Evolutionary conservation across 1,140 invertebrate genomes (phyloP).

Genomic region (Euwallacea fornicatus): DNA sequence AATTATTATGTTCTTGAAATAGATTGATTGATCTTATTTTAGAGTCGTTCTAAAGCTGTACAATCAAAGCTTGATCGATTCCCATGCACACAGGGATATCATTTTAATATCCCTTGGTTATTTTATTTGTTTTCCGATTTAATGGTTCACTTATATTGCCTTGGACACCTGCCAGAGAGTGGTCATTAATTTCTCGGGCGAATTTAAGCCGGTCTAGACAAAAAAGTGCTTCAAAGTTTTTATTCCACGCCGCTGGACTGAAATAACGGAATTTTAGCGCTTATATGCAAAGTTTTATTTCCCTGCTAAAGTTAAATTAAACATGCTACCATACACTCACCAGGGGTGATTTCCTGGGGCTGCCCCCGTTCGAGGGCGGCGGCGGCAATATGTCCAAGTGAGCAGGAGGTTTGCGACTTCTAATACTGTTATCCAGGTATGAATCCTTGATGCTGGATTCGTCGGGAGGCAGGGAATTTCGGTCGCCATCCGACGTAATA

Average conservation of each 20-base stretch:
- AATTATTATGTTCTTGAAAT: not conserved
- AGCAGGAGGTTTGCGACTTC: conserved; percentile 55
- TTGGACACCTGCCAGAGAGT: conserved; percentile 4
- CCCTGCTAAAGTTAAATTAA: no score
- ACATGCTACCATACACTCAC: conserved; percentile 55
- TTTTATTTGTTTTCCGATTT: conserved; percentile 9
- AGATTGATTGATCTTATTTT: conserved; percentile 2
- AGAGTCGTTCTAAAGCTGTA: not conserved
- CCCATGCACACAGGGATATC: not conserved
- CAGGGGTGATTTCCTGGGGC: conserved; percentile 64
- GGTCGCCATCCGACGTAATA: conserved; percentile 43
- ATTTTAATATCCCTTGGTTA: not conserved
- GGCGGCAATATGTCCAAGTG: conserved; percentile 66
- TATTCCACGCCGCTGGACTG: no score
- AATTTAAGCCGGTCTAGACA: not conserved
- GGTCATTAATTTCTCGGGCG: not conserved
- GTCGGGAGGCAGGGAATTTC: conserved; percentile 47
- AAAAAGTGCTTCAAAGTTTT: not conserved
- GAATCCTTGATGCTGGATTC: conserved; percentile 46
- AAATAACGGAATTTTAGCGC: no score
- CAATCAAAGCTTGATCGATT: conserved; percentile 2
- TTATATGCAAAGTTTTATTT: no score
- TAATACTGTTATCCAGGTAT: conserved; percentile 38
- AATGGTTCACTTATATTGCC: not conserved
- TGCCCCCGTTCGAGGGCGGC: conserved; percentile 56